Evolutionary conservation across 2,797 vertebrate species (phyloP).

Genomic region (Enteromius fasciolatus): DNA sequence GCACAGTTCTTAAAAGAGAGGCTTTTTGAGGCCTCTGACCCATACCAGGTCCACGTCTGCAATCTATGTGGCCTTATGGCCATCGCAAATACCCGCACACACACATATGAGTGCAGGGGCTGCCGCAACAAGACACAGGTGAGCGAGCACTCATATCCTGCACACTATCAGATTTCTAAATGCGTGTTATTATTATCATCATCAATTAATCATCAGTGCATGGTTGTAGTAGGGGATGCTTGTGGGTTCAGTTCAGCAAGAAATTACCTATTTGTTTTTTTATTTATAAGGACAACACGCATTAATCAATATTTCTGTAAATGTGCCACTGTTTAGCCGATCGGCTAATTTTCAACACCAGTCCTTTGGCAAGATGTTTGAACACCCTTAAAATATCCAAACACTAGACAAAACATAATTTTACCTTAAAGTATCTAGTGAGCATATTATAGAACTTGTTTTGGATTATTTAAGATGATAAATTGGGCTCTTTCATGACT

Average conservation of each 20-base stretch:
- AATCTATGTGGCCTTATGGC: slow-evolving; percentile 98
- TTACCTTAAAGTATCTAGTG: neutral
- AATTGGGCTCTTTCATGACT: neutral
- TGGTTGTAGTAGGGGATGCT: neutral
- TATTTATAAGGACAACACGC: no score
- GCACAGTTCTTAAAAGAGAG: slow-evolving; percentile 95
- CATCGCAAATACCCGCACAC: slow-evolving; percentile 95
- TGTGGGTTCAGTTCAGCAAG: neutral
- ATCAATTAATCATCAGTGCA: neutral
- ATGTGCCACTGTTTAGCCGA: no score
- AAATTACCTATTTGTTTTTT: neutral
- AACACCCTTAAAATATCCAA: no score
- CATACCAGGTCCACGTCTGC: slow-evolving; percentile 96
- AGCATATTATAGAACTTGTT: neutral
- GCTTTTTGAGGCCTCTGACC: slow-evolving; percentile 96
- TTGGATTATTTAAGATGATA: neutral
- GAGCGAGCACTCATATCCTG: neutral
- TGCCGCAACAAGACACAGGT: slow-evolving; percentile 99
- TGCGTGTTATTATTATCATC: neutral
- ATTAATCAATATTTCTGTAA: no score
- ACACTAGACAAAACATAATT: no score
- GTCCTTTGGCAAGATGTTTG: no score
- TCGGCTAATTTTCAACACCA: no score
- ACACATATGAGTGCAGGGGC: slow-evolving; percentile 95
- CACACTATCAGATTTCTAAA: neutral